Evolutionary conservation across 2,113 vertebrate genomes (phyloP).

Genomic region (Petromus typicus): DNA sequence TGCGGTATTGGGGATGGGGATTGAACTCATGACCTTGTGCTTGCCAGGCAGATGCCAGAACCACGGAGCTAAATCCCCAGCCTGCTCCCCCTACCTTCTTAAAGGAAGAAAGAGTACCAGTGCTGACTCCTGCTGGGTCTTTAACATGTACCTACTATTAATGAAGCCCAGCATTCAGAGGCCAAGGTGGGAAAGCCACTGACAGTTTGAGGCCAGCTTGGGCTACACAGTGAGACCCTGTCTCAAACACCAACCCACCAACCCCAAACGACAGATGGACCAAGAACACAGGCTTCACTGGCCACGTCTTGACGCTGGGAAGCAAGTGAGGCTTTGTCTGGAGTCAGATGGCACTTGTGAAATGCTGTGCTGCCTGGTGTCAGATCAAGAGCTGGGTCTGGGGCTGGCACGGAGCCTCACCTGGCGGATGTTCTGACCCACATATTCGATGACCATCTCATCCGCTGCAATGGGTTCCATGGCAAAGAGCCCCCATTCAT

Average conservation of each 20-base stretch:
- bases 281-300: background rate
- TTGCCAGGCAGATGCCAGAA: no score
- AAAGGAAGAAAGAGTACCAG: background rate
- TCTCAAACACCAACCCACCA: background rate
- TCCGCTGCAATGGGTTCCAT: conserved; percentile 98
- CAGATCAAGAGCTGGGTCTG: background rate
- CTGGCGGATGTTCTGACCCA: conserved; percentile 97
- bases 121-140: background rate
- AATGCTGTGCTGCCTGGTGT: background rate
- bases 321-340: background rate
- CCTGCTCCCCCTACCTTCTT: no score
- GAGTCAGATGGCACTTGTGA: background rate
- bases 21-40: no score
- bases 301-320: background rate
- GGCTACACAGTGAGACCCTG: background rate
- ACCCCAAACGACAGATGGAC: background rate
- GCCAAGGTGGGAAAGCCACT: background rate
- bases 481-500: conserved; percentile 97
- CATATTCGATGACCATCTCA: conserved; percentile 98
- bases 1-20: no score
- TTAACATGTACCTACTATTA: background rate
- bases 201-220: background rate
- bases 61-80: no score
- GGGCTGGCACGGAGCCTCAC: conserved; percentile 76
- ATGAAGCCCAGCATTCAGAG: background rate